Conservation (phyloP, 2,888 invertebrate genomes). For the Nomada ferruginata region DNA sequence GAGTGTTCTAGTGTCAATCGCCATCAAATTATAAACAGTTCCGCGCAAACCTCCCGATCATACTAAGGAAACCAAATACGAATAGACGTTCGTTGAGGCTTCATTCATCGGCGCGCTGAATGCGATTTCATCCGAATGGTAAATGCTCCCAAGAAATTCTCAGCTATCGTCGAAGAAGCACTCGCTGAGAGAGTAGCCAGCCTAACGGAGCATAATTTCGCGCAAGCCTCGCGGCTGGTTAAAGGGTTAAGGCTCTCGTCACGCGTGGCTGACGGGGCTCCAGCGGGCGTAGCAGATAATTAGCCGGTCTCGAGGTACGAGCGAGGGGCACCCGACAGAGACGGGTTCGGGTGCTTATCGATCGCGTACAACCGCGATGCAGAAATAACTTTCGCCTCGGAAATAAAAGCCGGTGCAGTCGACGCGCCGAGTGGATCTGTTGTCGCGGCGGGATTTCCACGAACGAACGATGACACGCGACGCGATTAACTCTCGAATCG, state of each 20-base stretch:
- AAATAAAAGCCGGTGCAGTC: background rate
- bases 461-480: conserved; percentile 12
- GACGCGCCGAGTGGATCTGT: background rate
- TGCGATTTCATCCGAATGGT: background rate
- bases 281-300: conserved; percentile 30
- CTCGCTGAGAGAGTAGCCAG: background rate
- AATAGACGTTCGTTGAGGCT: too few relatives aligned
- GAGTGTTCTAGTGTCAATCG: too few relatives aligned
- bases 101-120: background rate
- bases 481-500: background rate
- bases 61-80: too few relatives aligned
- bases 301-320: conserved; percentile 28
- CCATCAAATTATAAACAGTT: too few relatives aligned
- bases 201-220: conserved; percentile 27
- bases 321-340: conserved; percentile 1
- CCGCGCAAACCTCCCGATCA: too few relatives aligned
- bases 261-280: conserved; percentile 33
- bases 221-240: conserved; percentile 8
- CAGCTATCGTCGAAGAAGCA: background rate
- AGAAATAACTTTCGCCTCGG: conserved; percentile 17
- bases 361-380: conserved; percentile 8
- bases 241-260: conserved; percentile 34
- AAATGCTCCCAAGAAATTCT: conserved; percentile 5
- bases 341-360: conserved; percentile 22
- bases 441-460: background rate